phyloP scores from a whole-genome alignment of 2,888 invertebrate species.

The Brachylomia viminalis region DNA sequence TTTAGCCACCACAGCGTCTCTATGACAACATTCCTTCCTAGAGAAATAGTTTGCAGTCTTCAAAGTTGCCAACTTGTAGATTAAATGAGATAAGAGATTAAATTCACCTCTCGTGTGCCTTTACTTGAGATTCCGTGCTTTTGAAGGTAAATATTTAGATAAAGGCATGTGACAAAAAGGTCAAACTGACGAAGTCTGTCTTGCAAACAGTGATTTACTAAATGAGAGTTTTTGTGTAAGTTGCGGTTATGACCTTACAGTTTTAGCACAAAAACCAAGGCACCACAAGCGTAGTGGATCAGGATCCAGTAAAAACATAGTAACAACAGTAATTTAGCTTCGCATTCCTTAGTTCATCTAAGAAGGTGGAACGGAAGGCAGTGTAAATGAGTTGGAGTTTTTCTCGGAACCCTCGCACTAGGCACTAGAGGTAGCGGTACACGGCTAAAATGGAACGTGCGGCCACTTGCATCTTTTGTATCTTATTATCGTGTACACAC shows the following conservation, averaged over 20 bases:
- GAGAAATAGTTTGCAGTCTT: constrained; percentile 80
- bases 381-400: constrained; percentile 65
- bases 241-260: constrained; percentile 17
- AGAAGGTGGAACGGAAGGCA: constrained; percentile 72
- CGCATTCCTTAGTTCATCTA: constrained; percentile 67
- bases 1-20: constrained; percentile 68
- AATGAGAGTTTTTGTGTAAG: constrained; percentile 4
- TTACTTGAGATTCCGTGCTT: constrained; percentile 48
- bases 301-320: constrained; percentile 58
- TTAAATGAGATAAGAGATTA: constrained; percentile 79
- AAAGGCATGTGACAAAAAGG: constrained; percentile 41
- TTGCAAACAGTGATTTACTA: constrained; percentile 20
- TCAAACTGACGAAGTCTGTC: constrained; percentile 25
- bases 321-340: constrained; percentile 68
- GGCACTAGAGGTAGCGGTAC: constrained; percentile 54
- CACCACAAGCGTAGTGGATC: constrained; percentile 36
- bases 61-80: constrained; percentile 73
- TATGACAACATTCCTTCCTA: constrained; percentile 78
- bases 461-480: constrained; percentile 57
- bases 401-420: constrained; percentile 69
- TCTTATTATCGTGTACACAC: constrained; percentile 51
- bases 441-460: constrained; percentile 61
- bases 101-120: constrained; percentile 71
- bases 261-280: constrained; percentile 45
- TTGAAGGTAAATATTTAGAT: constrained; percentile 53